Percentiles rank a stretch among this genome's conserved stretches.
Evolutionary conservation across 2,113 vertebrate genomes (phyloP).

Genomic region (Vulpes vulpes): DNA sequence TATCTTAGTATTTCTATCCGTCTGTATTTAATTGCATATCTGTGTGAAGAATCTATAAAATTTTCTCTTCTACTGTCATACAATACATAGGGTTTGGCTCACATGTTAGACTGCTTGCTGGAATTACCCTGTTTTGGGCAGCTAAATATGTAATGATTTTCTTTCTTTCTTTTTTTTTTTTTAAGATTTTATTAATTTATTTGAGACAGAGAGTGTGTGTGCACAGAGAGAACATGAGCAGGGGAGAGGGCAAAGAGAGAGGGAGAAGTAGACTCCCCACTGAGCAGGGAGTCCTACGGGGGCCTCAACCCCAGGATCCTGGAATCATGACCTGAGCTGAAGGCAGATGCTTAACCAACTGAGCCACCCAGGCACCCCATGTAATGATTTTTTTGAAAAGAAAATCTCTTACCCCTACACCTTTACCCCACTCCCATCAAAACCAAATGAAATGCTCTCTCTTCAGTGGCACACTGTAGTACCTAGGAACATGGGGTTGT

Average conservation of each 20-base stretch:
- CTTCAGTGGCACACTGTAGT: background rate
- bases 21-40: conserved; percentile 51
- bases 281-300: background rate
- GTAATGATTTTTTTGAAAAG: conserved; percentile 50
- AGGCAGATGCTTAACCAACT: background rate
- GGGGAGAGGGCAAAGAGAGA: background rate
- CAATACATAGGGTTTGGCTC: background rate
- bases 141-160: background rate
- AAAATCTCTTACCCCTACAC: background rate
- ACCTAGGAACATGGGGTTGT: background rate
- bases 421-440: background rate
- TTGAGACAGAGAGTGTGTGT: background rate
- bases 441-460: background rate
- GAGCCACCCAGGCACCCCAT: background rate
- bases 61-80: conserved; percentile 33
- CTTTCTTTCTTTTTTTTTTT: background rate
- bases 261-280: background rate
- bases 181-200: background rate
- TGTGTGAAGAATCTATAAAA: conserved; percentile 6
- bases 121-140: background rate
- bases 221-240: background rate
- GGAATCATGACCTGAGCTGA: background rate
- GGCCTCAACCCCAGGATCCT: background rate
- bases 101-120: background rate
- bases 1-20: conserved; percentile 54